A percentile compares a stretch with the other conserved stretches of the same genome.
Conservation (phyloP, 2,888 invertebrate genomes). For the Luffia ferchaultella region DNA sequence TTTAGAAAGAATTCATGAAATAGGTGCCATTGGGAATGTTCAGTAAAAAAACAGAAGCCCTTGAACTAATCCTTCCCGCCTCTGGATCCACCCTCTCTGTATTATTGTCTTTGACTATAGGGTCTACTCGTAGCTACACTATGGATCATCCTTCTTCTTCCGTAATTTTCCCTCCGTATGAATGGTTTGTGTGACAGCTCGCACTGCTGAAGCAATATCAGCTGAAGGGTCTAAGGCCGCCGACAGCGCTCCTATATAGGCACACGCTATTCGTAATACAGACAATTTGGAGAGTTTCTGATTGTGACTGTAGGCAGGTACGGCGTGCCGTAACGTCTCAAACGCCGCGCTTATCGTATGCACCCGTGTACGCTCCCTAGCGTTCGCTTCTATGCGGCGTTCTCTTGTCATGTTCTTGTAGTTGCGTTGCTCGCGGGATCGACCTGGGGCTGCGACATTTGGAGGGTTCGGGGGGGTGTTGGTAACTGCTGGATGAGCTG, state of each 20-base stretch:
- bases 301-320: conserved; percentile 92
- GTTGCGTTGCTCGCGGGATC: conserved; percentile 76
- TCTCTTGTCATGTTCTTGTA: conserved; percentile 97
- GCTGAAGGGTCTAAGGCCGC: conserved; percentile 74
- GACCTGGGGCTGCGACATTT: conserved; percentile 56
- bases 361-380: conserved; percentile 89
- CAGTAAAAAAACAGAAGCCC: too few relatives aligned
- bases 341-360: conserved; percentile 97
- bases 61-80: too few relatives aligned
- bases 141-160: conserved; percentile 82
- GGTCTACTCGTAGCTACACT: conserved; percentile 9
- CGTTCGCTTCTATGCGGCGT: conserved; percentile 92
- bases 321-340: conserved; percentile 83
- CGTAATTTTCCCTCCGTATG: conserved; percentile 91
- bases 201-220: conserved; percentile 79
- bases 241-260: conserved; percentile 89
- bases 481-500: conserved; percentile 57
- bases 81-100: too few relatives aligned
- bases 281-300: conserved; percentile 94
- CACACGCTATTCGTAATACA: conserved; percentile 90
- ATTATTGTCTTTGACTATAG: conserved; percentile 5
- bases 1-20: too few relatives aligned
- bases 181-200: conserved; percentile 89
- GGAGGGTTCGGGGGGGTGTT: conserved; percentile 48
- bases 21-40: too few relatives aligned